Conservation (phyloP, 2,888 invertebrate genomes). For the Xestia ashworthii region DNA sequence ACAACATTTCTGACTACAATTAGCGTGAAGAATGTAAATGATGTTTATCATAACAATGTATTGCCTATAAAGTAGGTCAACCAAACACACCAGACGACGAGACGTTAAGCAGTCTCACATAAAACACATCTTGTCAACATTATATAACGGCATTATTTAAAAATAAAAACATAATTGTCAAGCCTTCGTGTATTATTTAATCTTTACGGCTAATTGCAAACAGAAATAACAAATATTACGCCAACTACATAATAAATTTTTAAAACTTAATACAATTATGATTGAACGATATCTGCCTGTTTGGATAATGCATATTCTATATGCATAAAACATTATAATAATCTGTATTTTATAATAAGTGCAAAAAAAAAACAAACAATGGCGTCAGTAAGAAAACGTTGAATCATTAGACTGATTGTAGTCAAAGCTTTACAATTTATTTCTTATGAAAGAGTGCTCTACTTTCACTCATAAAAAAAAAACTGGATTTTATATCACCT, state of each 20-base stretch:
- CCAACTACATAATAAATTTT: slow-evolving; percentile 61
- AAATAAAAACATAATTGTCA: background rate
- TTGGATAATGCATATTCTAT: slow-evolving; percentile 58
- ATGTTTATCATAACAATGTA: background rate
- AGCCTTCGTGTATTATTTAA: background rate
- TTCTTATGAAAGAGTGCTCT: background rate
- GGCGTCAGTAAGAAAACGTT: slow-evolving; percentile 46
- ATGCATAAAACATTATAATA: slow-evolving; percentile 64
- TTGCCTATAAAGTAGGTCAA: background rate
- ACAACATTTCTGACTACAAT: slow-evolving; percentile 52
- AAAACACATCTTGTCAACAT: background rate
- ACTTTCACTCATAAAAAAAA: background rate
- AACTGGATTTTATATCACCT: slow-evolving; percentile 7
- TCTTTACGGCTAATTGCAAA: slow-evolving; percentile 52
- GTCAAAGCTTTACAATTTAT: slow-evolving; percentile 6
- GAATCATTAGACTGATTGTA: slow-evolving; percentile 28
- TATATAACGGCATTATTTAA: too few relatives aligned
- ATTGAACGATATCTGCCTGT: slow-evolving; percentile 46
- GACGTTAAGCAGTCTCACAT: background rate
- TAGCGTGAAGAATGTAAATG: slow-evolving; percentile 27
- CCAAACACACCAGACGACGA: background rate
- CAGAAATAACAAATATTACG: slow-evolving; percentile 54
- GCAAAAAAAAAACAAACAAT: slow-evolving; percentile 49
- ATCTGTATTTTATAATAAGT: slow-evolving; percentile 66
- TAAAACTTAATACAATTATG: slow-evolving; percentile 62